Evolutionary conservation across 2,797 vertebrate species (phyloP).

Genomic region (Propithecus perrieri): DNA sequence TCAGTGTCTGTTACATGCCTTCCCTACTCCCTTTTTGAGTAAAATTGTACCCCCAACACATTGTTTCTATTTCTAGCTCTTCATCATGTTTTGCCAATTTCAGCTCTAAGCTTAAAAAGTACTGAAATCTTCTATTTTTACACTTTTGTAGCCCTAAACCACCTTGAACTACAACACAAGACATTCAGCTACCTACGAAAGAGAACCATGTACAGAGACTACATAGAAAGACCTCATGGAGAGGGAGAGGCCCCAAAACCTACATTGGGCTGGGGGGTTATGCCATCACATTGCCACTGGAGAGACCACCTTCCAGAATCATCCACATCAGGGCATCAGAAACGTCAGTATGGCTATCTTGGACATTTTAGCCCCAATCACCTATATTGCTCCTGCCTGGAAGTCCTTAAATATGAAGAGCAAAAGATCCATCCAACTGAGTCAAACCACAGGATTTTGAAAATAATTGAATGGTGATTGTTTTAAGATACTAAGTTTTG

Average conservation of each 20-base stretch:
- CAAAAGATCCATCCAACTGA: neutral
- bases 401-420: neutral
- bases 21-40: neutral
- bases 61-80: neutral
- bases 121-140: neutral
- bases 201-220: neutral
- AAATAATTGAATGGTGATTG: neutral
- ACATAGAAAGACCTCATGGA: neutral
- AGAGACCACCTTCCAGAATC: neutral
- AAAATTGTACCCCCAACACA: too few species aligned
- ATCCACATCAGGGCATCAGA: neutral
- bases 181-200: neutral
- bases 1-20: neutral
- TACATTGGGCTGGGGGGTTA: neutral
- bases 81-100: neutral
- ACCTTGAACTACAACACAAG: neutral
- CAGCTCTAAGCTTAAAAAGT: neutral
- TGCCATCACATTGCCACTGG: neutral
- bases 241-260: neutral
- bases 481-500: neutral
- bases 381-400: neutral
- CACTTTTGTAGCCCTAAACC: neutral
- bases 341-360: neutral
- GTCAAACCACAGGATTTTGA: neutral
- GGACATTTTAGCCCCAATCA: neutral